phyloP scores from a whole-genome alignment of 2,888 invertebrate species.

The Oasisia sp. region DNA sequence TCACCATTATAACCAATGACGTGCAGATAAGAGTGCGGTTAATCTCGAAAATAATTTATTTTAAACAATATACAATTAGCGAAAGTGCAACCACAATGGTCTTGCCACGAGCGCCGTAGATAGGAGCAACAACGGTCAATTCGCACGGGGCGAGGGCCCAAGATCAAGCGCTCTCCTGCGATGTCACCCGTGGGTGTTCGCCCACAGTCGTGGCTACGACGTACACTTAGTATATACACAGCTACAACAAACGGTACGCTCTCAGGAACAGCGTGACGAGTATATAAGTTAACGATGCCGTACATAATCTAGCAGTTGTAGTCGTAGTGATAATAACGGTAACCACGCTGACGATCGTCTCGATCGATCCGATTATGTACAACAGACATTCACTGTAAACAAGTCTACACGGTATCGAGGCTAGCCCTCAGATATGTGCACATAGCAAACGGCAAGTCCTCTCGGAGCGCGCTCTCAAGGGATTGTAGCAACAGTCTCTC shows the following conservation, averaged over 20 bases:
- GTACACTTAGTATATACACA: background rate
- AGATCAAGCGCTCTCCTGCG: background rate
- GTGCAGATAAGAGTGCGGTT: background rate
- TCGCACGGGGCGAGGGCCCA: background rate
- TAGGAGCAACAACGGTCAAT: background rate
- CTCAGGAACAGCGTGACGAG: background rate
- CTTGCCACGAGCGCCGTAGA: background rate
- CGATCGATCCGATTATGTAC: background rate
- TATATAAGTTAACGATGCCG: background rate
- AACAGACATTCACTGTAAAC: background rate
- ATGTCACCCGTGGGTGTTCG: background rate
- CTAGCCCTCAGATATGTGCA: background rate
- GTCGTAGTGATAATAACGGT: background rate
- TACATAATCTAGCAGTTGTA: background rate
- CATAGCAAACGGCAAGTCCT: background rate
- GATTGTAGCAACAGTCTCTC: background rate
- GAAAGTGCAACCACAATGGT: conserved; percentile 2
- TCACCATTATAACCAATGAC: background rate
- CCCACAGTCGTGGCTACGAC: background rate
- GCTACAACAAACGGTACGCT: background rate
- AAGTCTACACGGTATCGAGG: background rate
- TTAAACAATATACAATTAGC: conserved; percentile 13
- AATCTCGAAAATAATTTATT: conserved; percentile 13
- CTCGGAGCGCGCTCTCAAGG: background rate
- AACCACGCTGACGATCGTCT: background rate